Percentiles rank a stretch among this genome's conserved stretches.
phyloP scores from a whole-genome alignment of 2,888 invertebrate genomes.

The Julus scandinavius region DNA sequence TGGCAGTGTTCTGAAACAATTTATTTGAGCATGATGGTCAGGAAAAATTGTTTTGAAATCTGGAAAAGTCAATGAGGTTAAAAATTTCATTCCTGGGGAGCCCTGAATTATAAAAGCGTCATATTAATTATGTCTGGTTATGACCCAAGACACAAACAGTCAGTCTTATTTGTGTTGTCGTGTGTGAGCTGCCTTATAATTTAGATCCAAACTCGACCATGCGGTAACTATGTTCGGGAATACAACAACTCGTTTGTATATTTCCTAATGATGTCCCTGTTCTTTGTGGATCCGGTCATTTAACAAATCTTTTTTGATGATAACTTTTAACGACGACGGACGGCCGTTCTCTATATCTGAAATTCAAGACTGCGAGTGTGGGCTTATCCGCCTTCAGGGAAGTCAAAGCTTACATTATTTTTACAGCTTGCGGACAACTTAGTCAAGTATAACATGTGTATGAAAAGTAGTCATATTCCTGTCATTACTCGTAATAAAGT shows the following conservation, averaged over 20 bases:
- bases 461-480: conserved; percentile 2
- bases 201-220: too few relatives aligned
- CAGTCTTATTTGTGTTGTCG: too few relatives aligned
- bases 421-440: neutral
- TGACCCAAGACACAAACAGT: too few relatives aligned
- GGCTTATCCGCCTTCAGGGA: neutral
- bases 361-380: conserved; percentile 9
- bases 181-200: too few relatives aligned
- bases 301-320: neutral
- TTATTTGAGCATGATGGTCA: too few relatives aligned
- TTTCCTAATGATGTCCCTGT: neutral
- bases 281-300: conserved; percentile 8
- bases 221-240: neutral
- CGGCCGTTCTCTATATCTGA: neutral
- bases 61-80: too few relatives aligned
- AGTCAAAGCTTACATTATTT: conserved; percentile 1
- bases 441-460: neutral
- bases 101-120: too few relatives aligned
- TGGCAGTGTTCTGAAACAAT: too few relatives aligned
- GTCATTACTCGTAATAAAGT: conserved; percentile 11
- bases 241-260: neutral
- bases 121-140: too few relatives aligned
- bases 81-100: too few relatives aligned
- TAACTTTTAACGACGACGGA: neutral
- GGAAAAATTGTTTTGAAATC: too few relatives aligned